Evolutionary conservation across 30 jellyfish, hydroid and myxozoan genomes (phyloP), one percentile per base, ranked within the genome.

Genomic region (Phacellophora camtschatica): DNA sequence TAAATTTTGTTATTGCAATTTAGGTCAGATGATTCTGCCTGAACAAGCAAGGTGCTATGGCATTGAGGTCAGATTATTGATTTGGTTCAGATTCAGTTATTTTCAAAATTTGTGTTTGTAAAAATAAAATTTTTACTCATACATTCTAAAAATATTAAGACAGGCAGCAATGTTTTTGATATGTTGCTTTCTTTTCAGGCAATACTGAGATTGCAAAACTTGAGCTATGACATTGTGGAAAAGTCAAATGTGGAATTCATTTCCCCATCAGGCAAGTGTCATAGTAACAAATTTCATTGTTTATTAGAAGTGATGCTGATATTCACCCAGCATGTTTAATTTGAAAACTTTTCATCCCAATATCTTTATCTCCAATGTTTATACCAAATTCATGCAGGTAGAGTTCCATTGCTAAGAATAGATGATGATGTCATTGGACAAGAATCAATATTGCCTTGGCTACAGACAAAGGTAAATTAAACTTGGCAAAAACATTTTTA

Each of bases 381-480:
- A 5, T 28, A 27, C 11, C 5, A 5, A 49, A 51, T 23, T 1
- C 39, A 27, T 6, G 27, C 18, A 87, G 96, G 96, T 11, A 76
- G 77, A 27, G 64, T 70, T 13, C 96, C 96, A 27, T 69, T 87
- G 16, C 71, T 87, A 10, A 53, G 92, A 58, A 77, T 70, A 32
- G 96, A 77, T 43, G 89, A 76, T 68, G 88, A 68, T 15, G 92
- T 87, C 28, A 62, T 87, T 34, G 84, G 88, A 25, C 84, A 87
- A 66, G 88, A 87, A n/a, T 57, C 91, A n/a, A 76, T 87, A 28
- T 42, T 87, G 25, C 36, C 89, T 16, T 87, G 82, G 83, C 77
- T 87, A 20, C 88, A 87, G 12, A 67, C 76, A 0, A 87, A 87
- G 85, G 96, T 87, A 32, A 1, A n/a, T n/a, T n/a, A n/a, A n/a